phyloP scores from a whole-genome alignment of 2,797 vertebrate species.

The Paratrypauchen microcephalus region DNA sequence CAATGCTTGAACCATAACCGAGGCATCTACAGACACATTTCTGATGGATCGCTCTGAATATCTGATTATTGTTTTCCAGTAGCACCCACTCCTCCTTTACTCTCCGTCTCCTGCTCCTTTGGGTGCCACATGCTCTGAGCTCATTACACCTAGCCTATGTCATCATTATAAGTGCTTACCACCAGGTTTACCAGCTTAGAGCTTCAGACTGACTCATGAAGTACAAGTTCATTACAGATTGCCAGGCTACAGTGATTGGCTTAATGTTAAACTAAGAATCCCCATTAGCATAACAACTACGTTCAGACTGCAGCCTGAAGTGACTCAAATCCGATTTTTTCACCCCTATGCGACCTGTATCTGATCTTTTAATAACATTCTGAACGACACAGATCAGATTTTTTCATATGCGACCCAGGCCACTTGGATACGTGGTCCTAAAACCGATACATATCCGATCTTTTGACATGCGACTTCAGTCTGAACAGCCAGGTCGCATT shows the following conservation, averaged over 20 bases:
- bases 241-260: background rate
- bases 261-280: background rate
- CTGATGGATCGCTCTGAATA: background rate
- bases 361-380: no score
- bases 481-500: no score
- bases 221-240: background rate
- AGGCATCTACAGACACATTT: background rate
- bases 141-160: conserved; percentile 45
- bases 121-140: conserved; percentile 3
- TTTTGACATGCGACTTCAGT: no score
- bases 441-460: no score
- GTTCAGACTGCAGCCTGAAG: no score
- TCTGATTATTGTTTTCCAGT: background rate
- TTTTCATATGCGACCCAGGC: no score
- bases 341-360: no score
- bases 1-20: background rate
- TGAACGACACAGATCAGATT: no score
- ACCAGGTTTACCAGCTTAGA: conserved; percentile 18
- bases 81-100: background rate
- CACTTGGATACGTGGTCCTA: no score
- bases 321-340: no score
- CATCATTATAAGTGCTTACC: background rate
- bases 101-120: background rate
- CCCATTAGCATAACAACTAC: background rate
- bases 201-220: background rate